Conservation (phyloP, 2,797 vertebrate species). For the Channa striata region DNA sequence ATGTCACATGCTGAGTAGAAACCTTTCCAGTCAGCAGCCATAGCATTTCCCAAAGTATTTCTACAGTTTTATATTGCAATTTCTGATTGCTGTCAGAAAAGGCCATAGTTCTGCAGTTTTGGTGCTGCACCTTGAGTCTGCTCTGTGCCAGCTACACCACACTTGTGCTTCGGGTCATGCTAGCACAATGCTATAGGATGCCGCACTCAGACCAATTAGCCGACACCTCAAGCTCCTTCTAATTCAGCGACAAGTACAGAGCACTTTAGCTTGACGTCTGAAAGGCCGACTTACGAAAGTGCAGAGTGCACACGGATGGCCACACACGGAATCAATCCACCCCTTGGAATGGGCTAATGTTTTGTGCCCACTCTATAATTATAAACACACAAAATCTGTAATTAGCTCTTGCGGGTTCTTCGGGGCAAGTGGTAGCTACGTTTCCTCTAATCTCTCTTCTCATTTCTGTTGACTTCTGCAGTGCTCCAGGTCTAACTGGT, state of each 20-base stretch:
- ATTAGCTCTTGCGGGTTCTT: slow-evolving; percentile 75
- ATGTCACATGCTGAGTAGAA: slow-evolving; percentile 74
- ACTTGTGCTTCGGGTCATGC: slow-evolving; percentile 52
- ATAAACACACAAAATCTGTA: slow-evolving; percentile 82
- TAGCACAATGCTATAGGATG: slow-evolving; percentile 48
- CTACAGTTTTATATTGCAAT: slow-evolving; percentile 23
- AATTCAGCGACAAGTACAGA: slow-evolving; percentile 80
- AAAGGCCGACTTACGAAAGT: slow-evolving; percentile 69
- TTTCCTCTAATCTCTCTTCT: slow-evolving; percentile 71
- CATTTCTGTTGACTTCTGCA: slow-evolving; percentile 61
- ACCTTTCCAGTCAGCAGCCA: slow-evolving; percentile 44
- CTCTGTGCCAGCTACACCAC: slow-evolving; percentile 10
- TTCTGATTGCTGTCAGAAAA: slow-evolving; percentile 15
- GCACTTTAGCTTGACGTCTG: slow-evolving; percentile 71
- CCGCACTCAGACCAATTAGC: slow-evolving; percentile 75
- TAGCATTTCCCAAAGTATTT: slow-evolving; percentile 35
- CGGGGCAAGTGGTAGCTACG: slow-evolving; percentile 67
- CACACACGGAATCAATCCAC: slow-evolving; percentile 80
- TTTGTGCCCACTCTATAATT: slow-evolving; percentile 77
- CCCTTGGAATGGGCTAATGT: slow-evolving; percentile 71
- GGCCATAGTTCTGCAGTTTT: slow-evolving; percentile 1
- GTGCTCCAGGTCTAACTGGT: slow-evolving; percentile 81
- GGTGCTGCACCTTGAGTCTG: slow-evolving; percentile 38
- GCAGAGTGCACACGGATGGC: slow-evolving; percentile 75
- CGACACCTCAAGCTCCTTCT: slow-evolving; percentile 74